Base-by-base conservation (phyloP, 2,888 invertebrate species). In the Luperina testacea region DNA sequence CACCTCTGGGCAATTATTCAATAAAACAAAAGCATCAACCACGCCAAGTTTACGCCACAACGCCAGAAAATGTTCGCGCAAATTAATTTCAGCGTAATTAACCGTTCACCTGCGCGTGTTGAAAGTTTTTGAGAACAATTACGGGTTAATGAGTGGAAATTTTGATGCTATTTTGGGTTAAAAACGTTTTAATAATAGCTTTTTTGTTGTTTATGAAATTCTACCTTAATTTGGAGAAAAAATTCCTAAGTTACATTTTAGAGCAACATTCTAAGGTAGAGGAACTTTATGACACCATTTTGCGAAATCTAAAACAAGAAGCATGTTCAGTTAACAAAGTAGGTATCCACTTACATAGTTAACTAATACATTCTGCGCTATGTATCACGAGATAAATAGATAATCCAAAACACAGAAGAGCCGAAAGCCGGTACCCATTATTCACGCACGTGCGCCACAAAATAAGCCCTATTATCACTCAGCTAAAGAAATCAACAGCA, bases 1-100 rank as follows among this genome's bases (percentile, higher is more conserved):
- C 96, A 95, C 95, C 95, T 95, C 95, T 93, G 94, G 94, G 95
- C 96, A 95, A 96, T 96, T 96, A 96, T 96, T 96, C 95, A 96
- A 96, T 96, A 95, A 96, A 96, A 97, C 96, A 96, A 96, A 96
- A 95, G 94, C 95, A 94, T 94, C 95, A 92, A 92, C 92, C 91
- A 90, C 86, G 92, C 91, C 91, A 92, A 92, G 92, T 95, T 95
- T 94, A 95, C 96, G 94, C 95, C 94, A 95, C 93, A 92, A 85
- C 90, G 90, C 89, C 93, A 92, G 93, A 94, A 95, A 88, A 93
- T 90, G 94, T 92, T 92, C 90, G 90, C 91, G 90, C 91, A 93
- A 93, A 94, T 94, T 94, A 93, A 94, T 94, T 92, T 92, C 82
- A 81, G 87, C 72, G 90, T 94, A 91, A 94, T 94, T 93, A 93